A percentile compares a stretch with the other conserved stretches of the same genome.
Evolutionary conservation across 2,888 invertebrate genomes (phyloP).

Genomic region (Lacanobia oleracea): DNA sequence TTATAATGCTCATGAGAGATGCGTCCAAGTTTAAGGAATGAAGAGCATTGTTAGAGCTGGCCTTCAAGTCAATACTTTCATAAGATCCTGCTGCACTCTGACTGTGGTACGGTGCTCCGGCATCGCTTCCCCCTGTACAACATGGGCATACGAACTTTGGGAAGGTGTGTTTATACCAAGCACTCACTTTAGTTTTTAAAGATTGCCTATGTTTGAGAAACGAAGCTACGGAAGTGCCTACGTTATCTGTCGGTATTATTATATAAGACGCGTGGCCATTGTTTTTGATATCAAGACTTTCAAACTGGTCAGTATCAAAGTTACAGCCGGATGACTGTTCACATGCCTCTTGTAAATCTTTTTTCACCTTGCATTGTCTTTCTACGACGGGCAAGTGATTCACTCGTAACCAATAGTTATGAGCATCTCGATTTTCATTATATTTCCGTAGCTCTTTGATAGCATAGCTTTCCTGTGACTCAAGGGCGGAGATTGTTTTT

Average conservation of each 20-base stretch:
- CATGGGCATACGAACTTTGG: constrained; percentile 81
- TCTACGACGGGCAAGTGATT: constrained; percentile 72
- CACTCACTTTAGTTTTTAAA: constrained; percentile 33
- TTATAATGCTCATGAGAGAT: constrained; percentile 80
- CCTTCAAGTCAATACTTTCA: constrained; percentile 78
- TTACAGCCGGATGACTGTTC: constrained; percentile 9
- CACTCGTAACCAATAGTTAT: constrained; percentile 78
- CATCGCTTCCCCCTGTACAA: constrained; percentile 76
- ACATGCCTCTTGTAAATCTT: constrained; percentile 13
- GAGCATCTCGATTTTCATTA: constrained; percentile 28
- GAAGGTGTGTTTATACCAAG: constrained; percentile 66
- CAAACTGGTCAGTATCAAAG: constrained; percentile 21
- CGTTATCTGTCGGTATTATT: constrained; percentile 63
- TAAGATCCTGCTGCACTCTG: constrained; percentile 73
- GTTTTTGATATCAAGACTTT: constrained; percentile 9
- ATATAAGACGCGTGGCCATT: constrained; percentile 35
- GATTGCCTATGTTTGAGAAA: constrained; percentile 56
- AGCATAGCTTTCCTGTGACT: constrained; percentile 26
- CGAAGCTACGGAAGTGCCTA: constrained; percentile 69
- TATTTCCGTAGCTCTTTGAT: constrained; percentile 32
- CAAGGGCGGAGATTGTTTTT: constrained; percentile 11
- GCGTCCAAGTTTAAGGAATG: constrained; percentile 75
- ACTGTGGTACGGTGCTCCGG: constrained; percentile 63
- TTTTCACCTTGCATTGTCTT: constrained; percentile 53
- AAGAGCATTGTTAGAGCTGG: constrained; percentile 63